Conservation (phyloP, 2,888 invertebrate species). For the Leptinotarsa peninsularis region DNA sequence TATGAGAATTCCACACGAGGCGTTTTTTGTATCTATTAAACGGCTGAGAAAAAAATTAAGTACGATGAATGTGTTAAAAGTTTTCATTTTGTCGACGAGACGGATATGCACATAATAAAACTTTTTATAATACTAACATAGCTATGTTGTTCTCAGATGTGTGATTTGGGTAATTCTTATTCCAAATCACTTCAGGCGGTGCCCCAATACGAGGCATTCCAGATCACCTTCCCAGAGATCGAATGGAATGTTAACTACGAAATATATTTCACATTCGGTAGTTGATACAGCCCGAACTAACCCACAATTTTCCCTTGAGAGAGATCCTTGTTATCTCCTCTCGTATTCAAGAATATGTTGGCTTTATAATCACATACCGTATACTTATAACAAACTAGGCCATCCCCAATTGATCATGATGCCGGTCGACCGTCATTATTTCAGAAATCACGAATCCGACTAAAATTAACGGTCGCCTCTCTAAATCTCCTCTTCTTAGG, state of each 20-base stretch:
- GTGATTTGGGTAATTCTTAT: too few species aligned
- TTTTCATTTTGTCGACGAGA: too few species aligned
- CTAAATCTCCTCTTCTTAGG: slow-evolving; percentile 48
- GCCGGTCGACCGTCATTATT: slow-evolving; percentile 56
- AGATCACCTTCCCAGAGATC: slow-evolving; percentile 11
- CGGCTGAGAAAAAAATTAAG: too few species aligned
- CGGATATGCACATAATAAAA: too few species aligned
- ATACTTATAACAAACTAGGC: slow-evolving; percentile 54
- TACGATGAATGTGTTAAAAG: too few species aligned
- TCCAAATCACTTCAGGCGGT: neutral
- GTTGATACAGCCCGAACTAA: slow-evolving; percentile 15
- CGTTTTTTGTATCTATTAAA: too few species aligned
- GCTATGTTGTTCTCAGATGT: too few species aligned
- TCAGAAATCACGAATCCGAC: slow-evolving; percentile 59
- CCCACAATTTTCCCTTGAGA: slow-evolving; percentile 23
- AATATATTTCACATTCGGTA: slow-evolving; percentile 25
- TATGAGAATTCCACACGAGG: too few species aligned
- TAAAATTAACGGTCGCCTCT: slow-evolving; percentile 57
- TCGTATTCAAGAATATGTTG: slow-evolving; percentile 28
- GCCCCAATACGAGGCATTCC: neutral
- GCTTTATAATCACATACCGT: slow-evolving; percentile 35
- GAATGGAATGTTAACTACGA: slow-evolving; percentile 20
- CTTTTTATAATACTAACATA: too few species aligned
- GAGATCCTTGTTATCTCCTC: slow-evolving; percentile 24
- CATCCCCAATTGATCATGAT: slow-evolving; percentile 49